These are phyloP conservation scores for Amblyjoppa fuscipennis DNA, from an alignment of 2,888 invertebrate genomes.

Conservation along the genomic window DNA sequence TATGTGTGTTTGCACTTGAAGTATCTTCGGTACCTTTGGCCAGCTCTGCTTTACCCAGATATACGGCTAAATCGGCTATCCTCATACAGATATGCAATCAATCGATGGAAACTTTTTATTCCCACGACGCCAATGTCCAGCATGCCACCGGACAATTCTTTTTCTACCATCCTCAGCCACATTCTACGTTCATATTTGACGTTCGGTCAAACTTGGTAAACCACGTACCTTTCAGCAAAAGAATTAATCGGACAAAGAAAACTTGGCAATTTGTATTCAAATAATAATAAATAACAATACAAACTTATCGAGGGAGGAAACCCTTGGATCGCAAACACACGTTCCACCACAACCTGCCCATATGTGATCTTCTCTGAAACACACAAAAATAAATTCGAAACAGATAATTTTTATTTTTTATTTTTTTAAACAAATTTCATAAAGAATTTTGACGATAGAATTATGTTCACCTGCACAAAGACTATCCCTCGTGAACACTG, in stretches of 20 bases:
- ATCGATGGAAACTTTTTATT: slow-evolving; percentile 20
- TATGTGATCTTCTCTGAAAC: not conserved
- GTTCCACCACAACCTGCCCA: not conserved
- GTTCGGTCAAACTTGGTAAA: not conserved
- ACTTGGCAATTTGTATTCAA: not conserved
- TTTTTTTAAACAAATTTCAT: not conserved
- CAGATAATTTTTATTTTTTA: too few relatives aligned
- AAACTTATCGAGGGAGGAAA: not conserved
- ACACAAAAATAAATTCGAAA: not conserved
- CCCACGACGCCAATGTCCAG: not conserved
- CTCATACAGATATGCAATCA: not conserved
- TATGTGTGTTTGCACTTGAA: too few relatives aligned
- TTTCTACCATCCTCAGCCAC: not conserved
- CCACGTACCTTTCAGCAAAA: not conserved
- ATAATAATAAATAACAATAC: not conserved
- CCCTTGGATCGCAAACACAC: not conserved
- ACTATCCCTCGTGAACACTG: not conserved
- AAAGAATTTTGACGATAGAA: not conserved
- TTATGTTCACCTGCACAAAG: not conserved
- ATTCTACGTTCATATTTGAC: not conserved
- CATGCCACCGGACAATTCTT: not conserved
- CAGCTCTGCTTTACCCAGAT: not conserved
- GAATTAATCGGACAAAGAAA: not conserved
- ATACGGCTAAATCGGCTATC: slow-evolving; percentile 16
- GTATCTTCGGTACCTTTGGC: too few relatives aligned